phyloP scores from a whole-genome alignment of 2,888 invertebrate genomes.

The Parochlus steinenii region DNA sequence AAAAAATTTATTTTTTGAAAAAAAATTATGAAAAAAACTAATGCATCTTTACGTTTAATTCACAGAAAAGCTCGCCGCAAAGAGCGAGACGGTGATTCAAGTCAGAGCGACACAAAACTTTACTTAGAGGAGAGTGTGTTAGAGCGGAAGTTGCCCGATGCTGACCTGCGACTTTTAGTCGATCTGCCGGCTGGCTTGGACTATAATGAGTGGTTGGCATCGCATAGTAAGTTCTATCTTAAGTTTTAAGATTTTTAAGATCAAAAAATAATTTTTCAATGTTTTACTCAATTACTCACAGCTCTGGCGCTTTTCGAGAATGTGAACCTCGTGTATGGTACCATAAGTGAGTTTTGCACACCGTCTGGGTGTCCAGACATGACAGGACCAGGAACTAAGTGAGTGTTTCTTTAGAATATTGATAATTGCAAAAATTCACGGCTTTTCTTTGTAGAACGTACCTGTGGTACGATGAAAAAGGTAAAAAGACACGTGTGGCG shows the following conservation, averaged over 20 bases:
- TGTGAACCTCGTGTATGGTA: slow-evolving; percentile 95
- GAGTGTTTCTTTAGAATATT: slow-evolving; percentile 20
- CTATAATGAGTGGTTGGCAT: slow-evolving; percentile 98
- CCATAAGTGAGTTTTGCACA: slow-evolving; percentile 97
- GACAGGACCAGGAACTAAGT: slow-evolving; percentile 91
- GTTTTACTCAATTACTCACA: slow-evolving; percentile 30
- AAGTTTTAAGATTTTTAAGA: neutral
- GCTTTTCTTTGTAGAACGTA: slow-evolving; percentile 51
- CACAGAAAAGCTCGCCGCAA: slow-evolving; percentile 92
- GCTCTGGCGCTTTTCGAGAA: slow-evolving; percentile 97
- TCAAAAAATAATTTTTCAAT: neutral
- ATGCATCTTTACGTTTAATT: no score
- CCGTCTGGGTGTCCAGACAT: slow-evolving; percentile 89
- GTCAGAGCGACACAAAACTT: slow-evolving; percentile 73
- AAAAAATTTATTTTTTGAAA: no score
- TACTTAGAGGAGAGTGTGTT: slow-evolving; percentile 90
- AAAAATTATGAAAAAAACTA: no score
- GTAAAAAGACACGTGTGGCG: slow-evolving; percentile 91
- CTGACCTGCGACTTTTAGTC: slow-evolving; percentile 86
- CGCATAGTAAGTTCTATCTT: slow-evolving; percentile 65
- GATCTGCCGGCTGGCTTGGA: slow-evolving; percentile 90
- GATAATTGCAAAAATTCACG: slow-evolving; percentile 4
- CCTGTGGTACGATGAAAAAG: slow-evolving; percentile 97
- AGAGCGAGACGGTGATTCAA: slow-evolving; percentile 73
- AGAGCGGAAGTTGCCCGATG: slow-evolving; percentile 85